Conservation (phyloP, 1,140 invertebrate species). For the Drosophila paulistorum region DNA sequence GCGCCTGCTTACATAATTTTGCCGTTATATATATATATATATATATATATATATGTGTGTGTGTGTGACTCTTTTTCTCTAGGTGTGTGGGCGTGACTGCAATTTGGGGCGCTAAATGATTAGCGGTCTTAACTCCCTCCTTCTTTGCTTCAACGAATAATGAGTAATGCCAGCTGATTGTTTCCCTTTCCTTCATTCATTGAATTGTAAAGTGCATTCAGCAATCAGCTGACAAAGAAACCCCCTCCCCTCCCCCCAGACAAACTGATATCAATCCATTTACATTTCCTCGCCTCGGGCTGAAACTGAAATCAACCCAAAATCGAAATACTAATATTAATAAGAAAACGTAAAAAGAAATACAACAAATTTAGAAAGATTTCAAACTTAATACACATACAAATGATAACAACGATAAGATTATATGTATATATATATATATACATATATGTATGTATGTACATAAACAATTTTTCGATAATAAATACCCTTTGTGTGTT, state of each 20-base stretch:
- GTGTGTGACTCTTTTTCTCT: too few species aligned
- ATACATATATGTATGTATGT: too few species aligned
- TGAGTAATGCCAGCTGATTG: not conserved
- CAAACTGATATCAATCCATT: conserved; percentile 7
- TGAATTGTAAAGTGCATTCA: too few species aligned
- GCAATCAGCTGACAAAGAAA: too few species aligned
- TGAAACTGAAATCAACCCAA: not conserved
- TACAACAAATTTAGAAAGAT: not conserved
- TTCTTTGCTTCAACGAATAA: not conserved
- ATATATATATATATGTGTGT: too few species aligned
- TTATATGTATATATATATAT: not conserved
- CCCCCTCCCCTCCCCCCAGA: too few species aligned
- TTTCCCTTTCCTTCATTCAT: not conserved
- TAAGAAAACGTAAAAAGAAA: not conserved
- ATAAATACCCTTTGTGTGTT: conserved; percentile 18
- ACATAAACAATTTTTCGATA: conserved; percentile 12
- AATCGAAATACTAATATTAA: conserved; percentile 25
- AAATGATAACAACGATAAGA: conserved; percentile 14
- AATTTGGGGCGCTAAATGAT: conserved; percentile 19
- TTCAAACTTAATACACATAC: conserved; percentile 7
- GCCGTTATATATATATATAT: conserved; percentile 35
- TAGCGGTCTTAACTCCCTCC: conserved; percentile 12
- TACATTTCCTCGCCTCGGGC: too few species aligned
- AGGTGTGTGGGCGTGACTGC: conserved; percentile 20
- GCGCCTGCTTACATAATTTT: conserved; percentile 60